Base-by-base conservation (phyloP, 2,888 invertebrate genomes). In the Limulus polyphemus region DNA sequence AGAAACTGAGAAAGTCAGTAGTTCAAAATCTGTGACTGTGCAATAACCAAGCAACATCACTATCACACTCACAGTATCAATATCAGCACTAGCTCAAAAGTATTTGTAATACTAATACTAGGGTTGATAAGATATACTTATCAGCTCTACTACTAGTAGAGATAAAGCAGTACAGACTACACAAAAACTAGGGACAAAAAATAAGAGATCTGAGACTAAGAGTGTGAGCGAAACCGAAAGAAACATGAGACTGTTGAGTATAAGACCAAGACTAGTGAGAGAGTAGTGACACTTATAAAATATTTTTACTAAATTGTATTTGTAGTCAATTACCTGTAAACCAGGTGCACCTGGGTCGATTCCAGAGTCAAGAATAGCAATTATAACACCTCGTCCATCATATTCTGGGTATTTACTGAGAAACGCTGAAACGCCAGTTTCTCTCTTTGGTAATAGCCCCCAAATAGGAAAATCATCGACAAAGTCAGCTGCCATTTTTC, bases 311-410 rank as follows among this genome's bases (percentile, higher is more conserved):
- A 51, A 3, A 58, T 12, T 12, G 14, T n/a, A n/a, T 56, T 56
- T 56, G 17, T 14, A 12, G 12, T 13, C 10, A 49, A 47, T 61
- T 70, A 79, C 97, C 86, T 90, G 86, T 71, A 99, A 82, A 66
- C 98, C 98, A 67, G 88, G 84, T 11, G 94, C 94, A 56, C 90
- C 91, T 46, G 98, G 97, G 81, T 99, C 98, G 60, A 99, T 90
- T 11, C 98, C 98, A 4, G 97, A 95, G 79, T 99, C 99, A 71
- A 98, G 86, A 75, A 99, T 89, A 55, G 95, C 98, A 75, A 99
- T 94, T 69, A 88, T 80, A 59, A 90, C 86, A 72, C 86, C 88
- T 73, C 91, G 83, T 52, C 98, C 98, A 82, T 99, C 94, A 75
- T 86, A 93, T 61, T 84, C 82, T 0, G 93, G 89, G 80, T 91